A percentile compares a stretch with the other conserved stretches of the same genome.
phyloP scores from a whole-genome alignment of 2,113 vertebrate species.

The Psittacula cyanocephala region DNA sequence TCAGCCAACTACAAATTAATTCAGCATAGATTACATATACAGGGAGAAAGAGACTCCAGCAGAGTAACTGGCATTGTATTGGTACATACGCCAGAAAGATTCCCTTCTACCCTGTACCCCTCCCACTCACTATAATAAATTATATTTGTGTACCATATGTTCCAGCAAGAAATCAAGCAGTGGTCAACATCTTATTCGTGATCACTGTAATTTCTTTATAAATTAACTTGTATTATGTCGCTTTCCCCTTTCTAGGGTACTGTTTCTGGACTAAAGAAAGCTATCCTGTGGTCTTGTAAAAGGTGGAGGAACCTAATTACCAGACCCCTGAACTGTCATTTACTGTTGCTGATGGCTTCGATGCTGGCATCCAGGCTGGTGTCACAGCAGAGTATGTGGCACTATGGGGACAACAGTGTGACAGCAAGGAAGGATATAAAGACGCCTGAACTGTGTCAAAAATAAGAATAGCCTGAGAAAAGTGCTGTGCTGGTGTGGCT shows the following conservation, averaged over 20 bases:
- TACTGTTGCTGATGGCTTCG: background rate
- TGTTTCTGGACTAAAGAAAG: background rate
- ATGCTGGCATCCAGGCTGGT: background rate
- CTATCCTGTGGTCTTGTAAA: background rate
- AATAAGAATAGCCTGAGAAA: background rate
- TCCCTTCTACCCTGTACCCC: background rate
- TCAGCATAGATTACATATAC: slow-evolving; percentile 39
- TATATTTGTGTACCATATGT: background rate
- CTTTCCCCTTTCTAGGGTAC: background rate
- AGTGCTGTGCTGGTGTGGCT: background rate
- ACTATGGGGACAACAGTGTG: background rate
- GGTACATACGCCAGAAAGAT: background rate
- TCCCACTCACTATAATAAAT: background rate
- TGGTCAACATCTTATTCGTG: background rate
- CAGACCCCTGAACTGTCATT: background rate
- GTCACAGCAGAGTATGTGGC: background rate
- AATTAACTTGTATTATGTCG: background rate
- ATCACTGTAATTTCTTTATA: background rate
- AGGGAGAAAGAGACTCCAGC: slow-evolving; percentile 40
- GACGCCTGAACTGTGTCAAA: background rate
- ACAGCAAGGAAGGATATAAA: background rate
- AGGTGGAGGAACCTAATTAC: background rate
- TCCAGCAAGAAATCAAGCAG: background rate
- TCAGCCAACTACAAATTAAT: slow-evolving; percentile 66
- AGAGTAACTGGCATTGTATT: slow-evolving; percentile 19